Conservation (phyloP, 2,113 vertebrate species). For the Lichenostomus cassidix region DNA sequence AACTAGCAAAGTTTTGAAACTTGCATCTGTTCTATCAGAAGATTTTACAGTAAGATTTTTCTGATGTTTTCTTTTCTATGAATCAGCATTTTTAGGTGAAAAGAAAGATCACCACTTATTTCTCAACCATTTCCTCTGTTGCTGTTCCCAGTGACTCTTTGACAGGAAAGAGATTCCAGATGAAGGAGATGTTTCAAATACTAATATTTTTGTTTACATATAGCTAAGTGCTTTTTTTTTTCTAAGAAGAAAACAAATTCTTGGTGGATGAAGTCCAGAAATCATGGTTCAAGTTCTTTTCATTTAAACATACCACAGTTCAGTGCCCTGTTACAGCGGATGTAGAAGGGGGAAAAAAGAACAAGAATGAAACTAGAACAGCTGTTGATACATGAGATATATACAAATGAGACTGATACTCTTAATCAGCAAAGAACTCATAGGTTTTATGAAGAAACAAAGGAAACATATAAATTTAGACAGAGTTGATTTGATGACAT, state of each 20-base stretch:
- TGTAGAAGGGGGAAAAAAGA: background rate
- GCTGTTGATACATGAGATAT: background rate
- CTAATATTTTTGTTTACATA: background rate
- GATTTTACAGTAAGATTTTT: background rate
- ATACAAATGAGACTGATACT: background rate
- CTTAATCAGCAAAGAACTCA: background rate
- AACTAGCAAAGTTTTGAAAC: background rate
- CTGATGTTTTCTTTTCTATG: background rate
- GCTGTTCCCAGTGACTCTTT: background rate
- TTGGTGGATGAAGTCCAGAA: background rate
- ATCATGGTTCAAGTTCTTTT: background rate
- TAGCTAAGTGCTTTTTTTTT: background rate
- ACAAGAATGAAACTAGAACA: background rate
- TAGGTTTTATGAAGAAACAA: background rate
- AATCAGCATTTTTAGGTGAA: background rate
- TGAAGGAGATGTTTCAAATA: background rate
- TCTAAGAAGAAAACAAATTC: background rate
- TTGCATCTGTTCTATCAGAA: background rate
- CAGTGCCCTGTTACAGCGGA: background rate
- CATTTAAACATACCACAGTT: background rate
- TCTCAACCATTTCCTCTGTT: background rate
- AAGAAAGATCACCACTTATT: background rate
- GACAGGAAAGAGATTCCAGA: background rate
- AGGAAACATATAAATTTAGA: background rate
- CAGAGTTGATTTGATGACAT: background rate